phyloP scores from a whole-genome alignment of 2,113 vertebrate species.

The Balaeniceps rex region DNA sequence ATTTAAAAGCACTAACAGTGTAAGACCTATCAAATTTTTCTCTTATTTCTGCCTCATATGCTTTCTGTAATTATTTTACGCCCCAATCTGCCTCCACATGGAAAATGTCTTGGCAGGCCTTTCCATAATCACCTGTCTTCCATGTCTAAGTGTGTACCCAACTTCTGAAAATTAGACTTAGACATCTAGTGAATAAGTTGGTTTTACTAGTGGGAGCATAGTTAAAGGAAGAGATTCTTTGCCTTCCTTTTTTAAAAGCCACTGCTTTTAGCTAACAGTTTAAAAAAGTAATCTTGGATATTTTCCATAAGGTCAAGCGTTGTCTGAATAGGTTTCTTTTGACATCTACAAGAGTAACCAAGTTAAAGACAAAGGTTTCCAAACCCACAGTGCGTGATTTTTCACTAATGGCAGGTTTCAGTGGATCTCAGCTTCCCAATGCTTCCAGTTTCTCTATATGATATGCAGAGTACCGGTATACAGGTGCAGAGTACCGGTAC shows the following conservation, averaged over 20 bases:
- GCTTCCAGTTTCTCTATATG: background rate
- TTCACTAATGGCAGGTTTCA: background rate
- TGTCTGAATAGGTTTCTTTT: background rate
- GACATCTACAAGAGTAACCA: background rate
- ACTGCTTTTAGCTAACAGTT: background rate
- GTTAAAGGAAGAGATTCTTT: background rate
- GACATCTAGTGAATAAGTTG: background rate
- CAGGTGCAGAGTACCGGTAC: background rate
- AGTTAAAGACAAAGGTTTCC: background rate
- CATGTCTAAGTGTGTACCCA: background rate
- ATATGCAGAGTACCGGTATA: background rate
- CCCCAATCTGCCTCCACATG: background rate
- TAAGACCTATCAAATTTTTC: background rate
- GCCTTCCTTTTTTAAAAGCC: background rate
- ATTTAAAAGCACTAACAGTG: background rate
- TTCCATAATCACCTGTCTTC: background rate
- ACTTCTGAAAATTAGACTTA: background rate
- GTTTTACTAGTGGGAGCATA: background rate
- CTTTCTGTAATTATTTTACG: background rate
- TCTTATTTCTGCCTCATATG: background rate
- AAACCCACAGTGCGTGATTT: background rate
- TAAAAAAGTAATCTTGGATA: background rate
- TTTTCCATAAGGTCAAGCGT: background rate
- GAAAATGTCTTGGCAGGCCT: background rate
- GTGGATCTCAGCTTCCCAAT: background rate